phyloP scores from a whole-genome alignment of 2,888 invertebrate genomes.

The Lithosia quadra region DNA sequence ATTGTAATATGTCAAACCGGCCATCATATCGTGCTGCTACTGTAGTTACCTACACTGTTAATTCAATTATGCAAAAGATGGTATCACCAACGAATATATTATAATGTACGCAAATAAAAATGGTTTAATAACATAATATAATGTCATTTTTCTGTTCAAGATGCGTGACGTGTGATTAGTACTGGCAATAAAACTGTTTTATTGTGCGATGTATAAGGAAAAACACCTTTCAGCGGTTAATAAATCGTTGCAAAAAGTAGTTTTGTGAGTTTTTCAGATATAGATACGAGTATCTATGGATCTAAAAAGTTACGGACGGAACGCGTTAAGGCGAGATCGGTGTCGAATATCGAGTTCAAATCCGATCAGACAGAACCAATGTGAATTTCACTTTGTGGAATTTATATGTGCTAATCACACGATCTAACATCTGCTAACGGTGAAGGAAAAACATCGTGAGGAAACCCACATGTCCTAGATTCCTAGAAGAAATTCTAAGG shows the following conservation, averaged over 20 bases:
- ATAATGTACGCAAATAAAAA: background rate
- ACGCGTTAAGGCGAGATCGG: no score
- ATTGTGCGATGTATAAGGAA: background rate
- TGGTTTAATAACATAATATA: background rate
- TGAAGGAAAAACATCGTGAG: no score
- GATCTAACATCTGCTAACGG: no score
- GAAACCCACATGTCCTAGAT: no score
- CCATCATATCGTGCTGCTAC: no score
- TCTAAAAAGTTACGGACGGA: no score
- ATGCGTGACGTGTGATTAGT: background rate
- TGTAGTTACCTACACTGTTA: background rate
- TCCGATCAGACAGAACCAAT: no score
- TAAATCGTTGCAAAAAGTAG: background rate
- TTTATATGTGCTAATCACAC: no score
- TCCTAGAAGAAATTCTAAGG: no score
- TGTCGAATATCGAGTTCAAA: no score
- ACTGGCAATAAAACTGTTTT: background rate
- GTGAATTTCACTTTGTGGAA: no score
- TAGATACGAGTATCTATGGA: background rate
- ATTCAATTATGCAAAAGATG: constrained; percentile 3
- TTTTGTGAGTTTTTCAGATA: background rate
- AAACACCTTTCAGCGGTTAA: background rate
- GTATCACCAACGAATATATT: background rate
- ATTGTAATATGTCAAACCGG: no score
- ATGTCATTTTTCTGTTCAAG: background rate